Conservation (phyloP, 2,113 vertebrate genomes). For the Apeltes quadracus region DNA sequence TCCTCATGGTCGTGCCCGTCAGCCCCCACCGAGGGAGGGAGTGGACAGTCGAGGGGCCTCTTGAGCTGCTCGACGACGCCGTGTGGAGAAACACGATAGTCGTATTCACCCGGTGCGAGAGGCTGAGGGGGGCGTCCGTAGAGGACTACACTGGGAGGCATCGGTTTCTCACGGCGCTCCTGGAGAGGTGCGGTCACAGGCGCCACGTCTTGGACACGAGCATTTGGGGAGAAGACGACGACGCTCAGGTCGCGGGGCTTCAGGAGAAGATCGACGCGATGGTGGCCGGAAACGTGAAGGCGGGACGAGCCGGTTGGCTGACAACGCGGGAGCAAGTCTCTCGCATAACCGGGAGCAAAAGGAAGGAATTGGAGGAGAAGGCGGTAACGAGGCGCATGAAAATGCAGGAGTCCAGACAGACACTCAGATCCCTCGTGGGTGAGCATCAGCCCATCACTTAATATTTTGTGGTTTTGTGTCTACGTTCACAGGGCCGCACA, state of each 20-base stretch:
- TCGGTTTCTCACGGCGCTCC: slow-evolving; percentile 18
- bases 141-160: slow-evolving; percentile 12
- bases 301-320: slow-evolving; percentile 33
- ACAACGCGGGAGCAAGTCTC: not conserved
- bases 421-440: slow-evolving; percentile 40
- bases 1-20: slow-evolving; percentile 57
- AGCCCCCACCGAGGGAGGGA: slow-evolving; percentile 41
- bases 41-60: slow-evolving; percentile 62
- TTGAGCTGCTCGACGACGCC: slow-evolving; percentile 44
- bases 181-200: slow-evolving; percentile 50
- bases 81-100: slow-evolving; percentile 45
- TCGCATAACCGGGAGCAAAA: slow-evolving; percentile 9
- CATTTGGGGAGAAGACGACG: slow-evolving; percentile 22
- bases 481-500: too few species aligned
- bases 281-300: slow-evolving; percentile 15
- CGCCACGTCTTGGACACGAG: slow-evolving; percentile 57
- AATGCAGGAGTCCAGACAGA: slow-evolving; percentile 14
- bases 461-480: not conserved
- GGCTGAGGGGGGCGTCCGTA: slow-evolving; percentile 26
- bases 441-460: slow-evolving; percentile 1
- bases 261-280: slow-evolving; percentile 40
- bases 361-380: slow-evolving; percentile 23
- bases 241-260: slow-evolving; percentile 35
- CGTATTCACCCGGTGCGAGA: slow-evolving; percentile 50
- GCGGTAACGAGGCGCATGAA: slow-evolving; percentile 1